Conservation (phyloP, 2,797 vertebrate species). For the Cryptoblepharus egeriae region DNA sequence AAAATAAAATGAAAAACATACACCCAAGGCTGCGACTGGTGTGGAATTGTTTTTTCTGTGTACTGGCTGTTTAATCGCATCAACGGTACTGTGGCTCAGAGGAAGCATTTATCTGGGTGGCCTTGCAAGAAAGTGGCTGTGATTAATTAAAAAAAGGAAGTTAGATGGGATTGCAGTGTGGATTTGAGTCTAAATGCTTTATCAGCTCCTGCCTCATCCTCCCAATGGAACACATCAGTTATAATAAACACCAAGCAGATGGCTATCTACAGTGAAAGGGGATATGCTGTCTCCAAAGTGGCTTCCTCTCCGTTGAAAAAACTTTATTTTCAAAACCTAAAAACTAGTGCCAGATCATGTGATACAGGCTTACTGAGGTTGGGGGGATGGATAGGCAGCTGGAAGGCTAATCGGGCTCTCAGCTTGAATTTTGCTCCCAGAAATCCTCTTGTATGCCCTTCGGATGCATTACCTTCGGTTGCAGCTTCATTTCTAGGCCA, state of each 20-base stretch:
- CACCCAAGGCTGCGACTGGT: conserved; percentile 36
- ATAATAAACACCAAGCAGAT: conserved; percentile 72
- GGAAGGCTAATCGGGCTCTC: background rate
- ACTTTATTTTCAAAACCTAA: conserved; percentile 36
- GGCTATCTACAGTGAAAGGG: conserved; percentile 39
- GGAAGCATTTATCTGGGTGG: conserved; percentile 41
- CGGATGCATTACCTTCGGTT: too few species aligned
- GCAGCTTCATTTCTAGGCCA: too few species aligned
- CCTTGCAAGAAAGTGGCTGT: conserved; percentile 53
- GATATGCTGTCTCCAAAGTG: conserved; percentile 45
- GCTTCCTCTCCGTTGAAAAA: background rate
- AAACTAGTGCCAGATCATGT: conserved; percentile 16
- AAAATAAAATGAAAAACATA: too few species aligned
- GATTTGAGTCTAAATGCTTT: conserved; percentile 67
- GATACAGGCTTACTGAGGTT: background rate
- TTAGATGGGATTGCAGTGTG: conserved; percentile 50
- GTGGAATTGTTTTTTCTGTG: conserved; percentile 38
- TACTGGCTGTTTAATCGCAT: conserved; percentile 54
- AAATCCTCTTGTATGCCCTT: too few species aligned
- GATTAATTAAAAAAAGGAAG: conserved; percentile 61
- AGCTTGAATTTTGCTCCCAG: background rate
- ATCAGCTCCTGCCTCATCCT: conserved; percentile 70
- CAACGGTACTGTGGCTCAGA: conserved; percentile 15
- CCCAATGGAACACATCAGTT: conserved; percentile 67
- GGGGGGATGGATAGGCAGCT: background rate